Base-by-base conservation (phyloP, 2,113 vertebrate genomes). In the Cygnus atratus region DNA sequence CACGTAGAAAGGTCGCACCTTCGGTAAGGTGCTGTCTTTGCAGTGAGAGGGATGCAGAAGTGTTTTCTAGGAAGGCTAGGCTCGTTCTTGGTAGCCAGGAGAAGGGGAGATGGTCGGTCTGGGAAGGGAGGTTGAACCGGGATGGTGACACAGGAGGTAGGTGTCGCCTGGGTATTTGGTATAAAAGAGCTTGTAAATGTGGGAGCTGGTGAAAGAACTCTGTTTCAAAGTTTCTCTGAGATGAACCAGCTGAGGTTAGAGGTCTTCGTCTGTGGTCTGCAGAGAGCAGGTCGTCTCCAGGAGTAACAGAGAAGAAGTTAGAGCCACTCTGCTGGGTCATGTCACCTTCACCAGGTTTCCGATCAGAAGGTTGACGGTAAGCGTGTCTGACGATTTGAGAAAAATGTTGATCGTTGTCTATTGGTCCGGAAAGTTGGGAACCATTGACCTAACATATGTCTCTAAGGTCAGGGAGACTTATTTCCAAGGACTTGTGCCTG, bases 351-450 rank as follows among this genome's bases (percentile, higher is more conserved):
- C 65, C 2, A 1, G 7, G 11, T 84, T 87, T 81, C 65, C 48
- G 55, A 0, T 81, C 3, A 6, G 39, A 39, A 91, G 76, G 62
- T n/a, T 93, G 94, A 92, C 73, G 87, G 26, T 93, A 91, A 93
- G 25, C 0, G 5, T 87, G 66, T 91, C 84, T 91, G 95, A 89
- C 4, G 1, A 79, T 91, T 87, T 92, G 95, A 90, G 66, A 89
- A 81, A 78, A 84, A 76, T 54, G 81, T 46, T 92, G 92, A 79
- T 97, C 2, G 0, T 62, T 89, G 86, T 87, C 84, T 82, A 5
- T 89, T 0, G 48, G 94, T 94, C 89, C 3, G 70, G 87, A 95
- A 94, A 96, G 93, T 82, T 92, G 58, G 77, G 66, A 96, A 84
- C 66, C 81, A 55, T 6, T 97, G 95, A 95, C 92, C 93, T 88